Conservation (phyloP, 1,140 invertebrate species). For the Macrocentrus cingulum region DNA sequence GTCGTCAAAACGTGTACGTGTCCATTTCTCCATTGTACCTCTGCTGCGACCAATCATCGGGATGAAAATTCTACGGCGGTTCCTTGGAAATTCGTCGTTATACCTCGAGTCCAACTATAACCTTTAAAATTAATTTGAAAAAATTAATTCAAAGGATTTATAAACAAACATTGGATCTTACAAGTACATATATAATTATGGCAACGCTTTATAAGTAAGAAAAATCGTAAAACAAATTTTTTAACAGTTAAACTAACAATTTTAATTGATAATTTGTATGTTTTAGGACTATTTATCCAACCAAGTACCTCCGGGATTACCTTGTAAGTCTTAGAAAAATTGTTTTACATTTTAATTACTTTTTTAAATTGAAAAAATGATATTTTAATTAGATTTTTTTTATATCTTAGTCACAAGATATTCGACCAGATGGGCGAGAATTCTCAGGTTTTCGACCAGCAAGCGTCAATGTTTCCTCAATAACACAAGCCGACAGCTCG, state of each 20-base stretch:
- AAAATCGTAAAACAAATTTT: neutral
- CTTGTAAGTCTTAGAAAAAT: conserved; percentile 59
- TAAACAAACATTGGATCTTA: too few relatives aligned
- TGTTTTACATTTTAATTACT: too few relatives aligned
- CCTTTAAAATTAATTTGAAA: too few relatives aligned
- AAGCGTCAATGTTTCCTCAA: conserved; percentile 65
- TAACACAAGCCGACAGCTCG: conserved; percentile 72
- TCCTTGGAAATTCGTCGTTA: too few relatives aligned
- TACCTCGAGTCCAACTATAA: too few relatives aligned
- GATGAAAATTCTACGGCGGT: too few relatives aligned
- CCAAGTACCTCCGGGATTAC: conserved; percentile 66
- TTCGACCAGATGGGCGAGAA: conserved; percentile 68
- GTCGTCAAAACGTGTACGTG: too few relatives aligned
- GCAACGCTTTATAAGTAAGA: conserved; percentile 28
- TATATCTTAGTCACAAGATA: conserved; percentile 58
- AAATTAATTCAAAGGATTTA: too few relatives aligned
- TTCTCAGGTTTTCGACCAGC: conserved; percentile 65
- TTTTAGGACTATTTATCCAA: conserved; percentile 65
- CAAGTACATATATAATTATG: conserved; percentile 17
- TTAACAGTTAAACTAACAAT: neutral
- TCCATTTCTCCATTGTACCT: too few relatives aligned
- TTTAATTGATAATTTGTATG: conserved; percentile 10
- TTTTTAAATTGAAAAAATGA: too few relatives aligned
- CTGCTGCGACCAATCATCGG: too few relatives aligned
- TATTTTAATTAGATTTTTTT: conserved; percentile 28